A percentile compares a stretch with the other conserved stretches of the same genome.
These are phyloP conservation scores for Sebastes diploproa DNA, from an alignment of 2,797 vertebrate species.

Conservation along the genomic window DNA sequence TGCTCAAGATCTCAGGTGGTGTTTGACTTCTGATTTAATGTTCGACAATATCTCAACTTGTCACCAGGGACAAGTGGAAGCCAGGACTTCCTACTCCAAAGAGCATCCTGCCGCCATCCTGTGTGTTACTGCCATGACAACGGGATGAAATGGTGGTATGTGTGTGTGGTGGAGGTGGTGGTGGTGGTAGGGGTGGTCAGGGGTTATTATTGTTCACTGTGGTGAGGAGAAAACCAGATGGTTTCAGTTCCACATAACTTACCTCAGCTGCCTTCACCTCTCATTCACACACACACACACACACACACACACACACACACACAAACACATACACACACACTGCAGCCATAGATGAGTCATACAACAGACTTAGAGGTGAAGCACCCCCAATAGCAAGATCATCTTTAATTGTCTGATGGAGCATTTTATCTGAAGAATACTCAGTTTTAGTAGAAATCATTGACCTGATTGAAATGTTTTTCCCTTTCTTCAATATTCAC, in stretches of 20 bases:
- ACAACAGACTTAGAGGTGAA: slow-evolving; percentile 1
- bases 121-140: slow-evolving; percentile 45
- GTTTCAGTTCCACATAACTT: slow-evolving; percentile 32
- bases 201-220: slow-evolving; percentile 25
- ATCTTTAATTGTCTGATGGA: neutral
- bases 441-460: neutral
- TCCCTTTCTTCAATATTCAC: neutral
- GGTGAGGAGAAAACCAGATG: slow-evolving; percentile 40
- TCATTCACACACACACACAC: neutral
- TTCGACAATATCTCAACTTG: neutral
- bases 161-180: neutral
- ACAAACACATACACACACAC: neutral
- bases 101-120: neutral
- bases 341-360: slow-evolving; percentile 59
- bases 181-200: too few species aligned
- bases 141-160: neutral
- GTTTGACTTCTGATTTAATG: neutral
- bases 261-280: slow-evolving; percentile 11
- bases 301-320: neutral
- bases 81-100: neutral
- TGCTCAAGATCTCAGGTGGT: neutral
- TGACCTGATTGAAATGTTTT: neutral
- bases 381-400: neutral
- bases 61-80: neutral
- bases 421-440: neutral